These are phyloP conservation scores for Actinia equina DNA, from an alignment of 64 coral and sea anemone genomes.

Conservation along the genomic window DNA sequence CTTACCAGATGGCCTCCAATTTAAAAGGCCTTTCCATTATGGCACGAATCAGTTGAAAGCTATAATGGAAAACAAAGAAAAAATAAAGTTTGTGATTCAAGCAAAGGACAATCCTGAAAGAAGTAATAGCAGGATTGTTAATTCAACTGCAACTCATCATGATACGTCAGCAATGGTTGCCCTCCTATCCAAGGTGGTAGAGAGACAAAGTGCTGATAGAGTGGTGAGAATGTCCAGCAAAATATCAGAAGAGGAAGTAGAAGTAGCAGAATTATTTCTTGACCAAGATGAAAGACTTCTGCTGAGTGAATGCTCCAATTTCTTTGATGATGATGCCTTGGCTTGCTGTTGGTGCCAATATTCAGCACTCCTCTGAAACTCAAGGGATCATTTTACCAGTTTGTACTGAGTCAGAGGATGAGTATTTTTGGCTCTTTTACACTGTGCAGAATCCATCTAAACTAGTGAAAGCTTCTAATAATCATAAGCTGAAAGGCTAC, in stretches of 20 bases:
- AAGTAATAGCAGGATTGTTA: background rate
- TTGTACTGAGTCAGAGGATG: background rate
- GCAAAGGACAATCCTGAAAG: background rate
- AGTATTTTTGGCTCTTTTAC: no score
- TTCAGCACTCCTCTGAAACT: no score
- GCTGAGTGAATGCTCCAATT: background rate
- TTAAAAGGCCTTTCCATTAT: no score
- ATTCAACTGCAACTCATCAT: no score
- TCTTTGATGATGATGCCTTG: slow-evolving; percentile 22
- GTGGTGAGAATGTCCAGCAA: slow-evolving; percentile 32
- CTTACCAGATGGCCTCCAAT: no score
- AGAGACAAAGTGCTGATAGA: slow-evolving; percentile 23
- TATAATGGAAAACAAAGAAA: no score
- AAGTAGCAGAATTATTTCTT: slow-evolving; percentile 19
- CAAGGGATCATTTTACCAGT: background rate
- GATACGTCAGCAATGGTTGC: background rate
- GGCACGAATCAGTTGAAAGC: no score
- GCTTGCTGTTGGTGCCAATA: background rate
- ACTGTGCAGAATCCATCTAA: background rate
- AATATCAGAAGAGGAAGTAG: slow-evolving; percentile 40
- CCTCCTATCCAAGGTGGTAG: slow-evolving; percentile 44
- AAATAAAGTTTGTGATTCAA: no score
- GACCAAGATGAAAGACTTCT: background rate
- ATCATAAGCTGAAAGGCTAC: background rate
- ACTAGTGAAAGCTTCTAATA: no score